These are phyloP conservation scores for Clamator glandarius DNA, from an alignment of 2,797 vertebrate genomes.

Conservation along the genomic window DNA sequence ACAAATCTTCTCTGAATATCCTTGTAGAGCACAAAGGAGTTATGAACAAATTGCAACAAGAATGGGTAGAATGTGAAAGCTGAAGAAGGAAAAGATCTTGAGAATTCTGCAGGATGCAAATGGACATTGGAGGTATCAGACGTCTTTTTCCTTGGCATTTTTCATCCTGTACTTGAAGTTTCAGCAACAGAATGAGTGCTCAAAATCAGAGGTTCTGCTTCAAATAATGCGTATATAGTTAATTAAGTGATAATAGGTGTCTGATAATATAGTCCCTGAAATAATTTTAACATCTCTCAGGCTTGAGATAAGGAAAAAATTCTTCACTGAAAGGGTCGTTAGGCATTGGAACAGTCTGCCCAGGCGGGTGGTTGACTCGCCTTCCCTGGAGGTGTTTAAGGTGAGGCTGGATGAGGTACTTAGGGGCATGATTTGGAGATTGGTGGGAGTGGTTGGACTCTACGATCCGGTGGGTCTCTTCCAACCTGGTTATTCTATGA, in stretches of 20 bases:
- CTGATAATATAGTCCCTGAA: not conserved
- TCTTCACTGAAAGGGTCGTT: too few species aligned
- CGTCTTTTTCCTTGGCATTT: not conserved
- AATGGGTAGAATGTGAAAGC: not conserved
- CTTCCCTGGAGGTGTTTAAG: too few species aligned
- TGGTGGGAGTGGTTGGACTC: too few species aligned
- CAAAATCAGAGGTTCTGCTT: not conserved
- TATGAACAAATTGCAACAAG: not conserved
- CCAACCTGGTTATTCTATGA: too few species aligned
- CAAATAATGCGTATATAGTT: not conserved
- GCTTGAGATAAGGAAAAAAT: too few species aligned
- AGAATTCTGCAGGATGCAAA: not conserved
- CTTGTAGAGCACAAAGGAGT: not conserved
- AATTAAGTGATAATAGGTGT: not conserved
- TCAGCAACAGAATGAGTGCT: not conserved
- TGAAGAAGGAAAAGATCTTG: not conserved
- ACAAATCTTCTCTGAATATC: not conserved
- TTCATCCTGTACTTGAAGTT: not conserved
- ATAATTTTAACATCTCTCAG: not conserved
- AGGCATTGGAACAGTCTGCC: too few species aligned
- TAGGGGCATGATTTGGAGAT: too few species aligned
- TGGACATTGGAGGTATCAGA: not conserved
- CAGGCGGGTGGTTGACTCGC: too few species aligned
- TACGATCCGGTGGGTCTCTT: too few species aligned
- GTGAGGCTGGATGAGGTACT: too few species aligned